Conservation (phyloP, 2,888 invertebrate species). For the Melitaea athalia region DNA sequence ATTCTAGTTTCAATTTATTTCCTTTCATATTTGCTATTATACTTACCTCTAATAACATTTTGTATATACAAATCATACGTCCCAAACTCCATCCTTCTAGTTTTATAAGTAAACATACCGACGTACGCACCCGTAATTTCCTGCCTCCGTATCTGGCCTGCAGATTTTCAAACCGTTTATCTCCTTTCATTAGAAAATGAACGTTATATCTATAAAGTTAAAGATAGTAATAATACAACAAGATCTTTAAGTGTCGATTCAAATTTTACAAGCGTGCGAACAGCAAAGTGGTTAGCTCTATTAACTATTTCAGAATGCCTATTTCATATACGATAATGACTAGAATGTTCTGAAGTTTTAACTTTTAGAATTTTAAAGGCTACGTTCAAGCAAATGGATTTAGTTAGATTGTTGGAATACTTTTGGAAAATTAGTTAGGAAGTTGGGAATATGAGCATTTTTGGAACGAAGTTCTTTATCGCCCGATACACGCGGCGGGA, state of each 20-base stretch:
- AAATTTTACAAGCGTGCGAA: slow-evolving; percentile 39
- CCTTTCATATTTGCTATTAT: too few relatives aligned
- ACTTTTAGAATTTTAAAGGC: slow-evolving; percentile 16
- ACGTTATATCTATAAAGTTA: not conserved
- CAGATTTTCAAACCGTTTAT: slow-evolving; percentile 27
- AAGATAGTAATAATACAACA: not conserved
- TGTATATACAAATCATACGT: slow-evolving; percentile 3
- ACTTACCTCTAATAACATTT: not conserved
- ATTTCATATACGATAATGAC: slow-evolving; percentile 31
- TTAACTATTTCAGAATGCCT: slow-evolving; percentile 34
- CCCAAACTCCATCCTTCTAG: slow-evolving; percentile 20
- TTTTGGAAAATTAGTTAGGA: not conserved
- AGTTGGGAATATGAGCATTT: not conserved
- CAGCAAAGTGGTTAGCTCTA: slow-evolving; percentile 34
- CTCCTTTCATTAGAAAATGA: not conserved
- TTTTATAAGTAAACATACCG: slow-evolving; percentile 35
- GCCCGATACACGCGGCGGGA: too few relatives aligned
- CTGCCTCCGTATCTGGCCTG: slow-evolving; percentile 28
- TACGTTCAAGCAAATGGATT: not conserved
- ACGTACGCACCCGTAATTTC: slow-evolving; percentile 35
- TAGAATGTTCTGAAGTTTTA: slow-evolving; percentile 15
- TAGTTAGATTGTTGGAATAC: not conserved
- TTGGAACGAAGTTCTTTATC: too few relatives aligned
- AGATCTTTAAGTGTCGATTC: slow-evolving; percentile 26
- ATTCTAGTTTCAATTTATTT: too few relatives aligned